Base-by-base conservation (phyloP, 2,113 vertebrate species). In the Perca fluviatilis region DNA sequence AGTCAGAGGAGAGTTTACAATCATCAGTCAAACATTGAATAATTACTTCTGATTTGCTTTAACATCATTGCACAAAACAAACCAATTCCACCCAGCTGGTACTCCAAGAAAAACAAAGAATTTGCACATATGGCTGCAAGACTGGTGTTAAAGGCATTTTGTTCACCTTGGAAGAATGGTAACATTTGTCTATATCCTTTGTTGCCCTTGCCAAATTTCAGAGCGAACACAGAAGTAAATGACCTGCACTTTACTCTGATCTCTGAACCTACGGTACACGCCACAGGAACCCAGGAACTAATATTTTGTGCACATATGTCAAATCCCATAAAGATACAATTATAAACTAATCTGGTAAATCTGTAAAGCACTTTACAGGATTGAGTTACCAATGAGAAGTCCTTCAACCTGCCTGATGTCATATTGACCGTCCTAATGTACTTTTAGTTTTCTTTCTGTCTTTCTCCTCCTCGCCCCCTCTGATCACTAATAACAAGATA, bases 401-500 rank as follows among this genome's bases (percentile, higher is more conserved):
- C 85, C 86, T 81, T 86, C 73, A 75, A 71, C 78, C 81, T 80
- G 51, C 40, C 80, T 93, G 85, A 89, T 89, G 86, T 91, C 79
- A 88, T 79, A 68, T 43, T 81, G 77, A 85, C 73, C 77, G 5
- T 50, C 74, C 58, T 80, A 67, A 81, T 79, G 54, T 80, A 77
- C 74, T 79, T 88, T 81, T 81, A 57, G 76, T 54, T 86, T 73
- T 79, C 73, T 87, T 60, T 86, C 79, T 91, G 56, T 90, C 75
- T 53, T 62, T 78, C 60, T 72, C 74, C 63, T 65, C 61, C 64
- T 40, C 33, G 46, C 54, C 61, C 71, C 68, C 51, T 58, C 74
- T 65, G 78, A 87, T 93, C 70, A 71, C 56, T 16, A 65, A 63
- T 87, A 93, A 94, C 87, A 80, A 89, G 92, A 93, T 93, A 62